These are phyloP conservation scores for Adelges cooleyi DNA, from an alignment of 1,140 invertebrate species.

Conservation along the genomic window DNA sequence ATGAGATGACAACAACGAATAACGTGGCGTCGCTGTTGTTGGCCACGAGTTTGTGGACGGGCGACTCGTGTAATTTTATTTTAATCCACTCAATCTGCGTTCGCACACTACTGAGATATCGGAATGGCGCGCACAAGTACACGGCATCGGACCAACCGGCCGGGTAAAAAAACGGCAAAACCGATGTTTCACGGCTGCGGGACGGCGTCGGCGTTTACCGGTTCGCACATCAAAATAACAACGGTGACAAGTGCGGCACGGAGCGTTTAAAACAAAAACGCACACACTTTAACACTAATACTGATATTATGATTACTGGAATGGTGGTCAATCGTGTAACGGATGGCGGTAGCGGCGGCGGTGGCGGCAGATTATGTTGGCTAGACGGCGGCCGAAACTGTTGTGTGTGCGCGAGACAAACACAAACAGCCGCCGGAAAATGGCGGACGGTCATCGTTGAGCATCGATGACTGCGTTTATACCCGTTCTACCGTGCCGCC, in stretches of 20 bases:
- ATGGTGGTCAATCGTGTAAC: conserved; percentile 20
- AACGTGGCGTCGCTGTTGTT: not conserved
- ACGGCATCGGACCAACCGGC: not conserved
- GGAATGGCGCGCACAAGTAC: too few relatives aligned
- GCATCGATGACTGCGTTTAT: conserved; percentile 17
- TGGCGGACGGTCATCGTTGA: conserved; percentile 20
- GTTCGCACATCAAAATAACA: not conserved
- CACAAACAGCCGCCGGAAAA: conserved; percentile 28
- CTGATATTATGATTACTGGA: not conserved
- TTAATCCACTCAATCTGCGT: too few relatives aligned
- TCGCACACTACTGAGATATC: too few relatives aligned
- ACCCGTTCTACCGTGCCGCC: not conserved
- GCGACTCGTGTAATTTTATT: too few relatives aligned
- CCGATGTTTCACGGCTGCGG: not conserved
- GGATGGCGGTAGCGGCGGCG: conserved; percentile 7
- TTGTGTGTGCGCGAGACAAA: conserved; percentile 20
- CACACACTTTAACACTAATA: not conserved
- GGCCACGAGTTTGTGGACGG: too few relatives aligned
- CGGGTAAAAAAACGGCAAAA: not conserved
- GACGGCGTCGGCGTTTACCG: conserved; percentile 4
- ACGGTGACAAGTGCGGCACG: not conserved
- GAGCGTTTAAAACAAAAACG: too few relatives aligned
- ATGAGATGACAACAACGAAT: not conserved
- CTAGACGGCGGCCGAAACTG: conserved; percentile 26
- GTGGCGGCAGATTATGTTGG: conserved; percentile 25